A percentile compares a stretch with the other conserved stretches of the same genome.
These are phyloP conservation scores for Odontophorus gujanensis DNA, from an alignment of 2,113 vertebrate genomes.

Conservation along the genomic window DNA sequence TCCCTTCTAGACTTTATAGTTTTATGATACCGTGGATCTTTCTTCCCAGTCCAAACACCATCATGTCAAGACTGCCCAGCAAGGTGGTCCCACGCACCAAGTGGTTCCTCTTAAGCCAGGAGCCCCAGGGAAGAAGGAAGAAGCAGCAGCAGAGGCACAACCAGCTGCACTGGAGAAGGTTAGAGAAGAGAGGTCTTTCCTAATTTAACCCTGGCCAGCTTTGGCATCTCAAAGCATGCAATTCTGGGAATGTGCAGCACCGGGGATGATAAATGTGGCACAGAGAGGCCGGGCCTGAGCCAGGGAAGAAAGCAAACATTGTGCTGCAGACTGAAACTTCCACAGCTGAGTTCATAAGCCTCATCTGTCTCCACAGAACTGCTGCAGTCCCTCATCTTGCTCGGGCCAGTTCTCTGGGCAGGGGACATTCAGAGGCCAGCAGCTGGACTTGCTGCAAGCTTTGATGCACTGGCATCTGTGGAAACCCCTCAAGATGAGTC, in stretches of 20 bases:
- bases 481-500: not conserved
- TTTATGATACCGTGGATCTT: too few species aligned
- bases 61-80: rapidly evolving
- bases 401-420: not conserved
- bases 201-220: not conserved
- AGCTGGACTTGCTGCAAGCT: slow-evolving; percentile 3
- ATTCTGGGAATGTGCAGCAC: not conserved
- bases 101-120: not conserved
- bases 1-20: too few species aligned
- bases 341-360: slow-evolving; percentile 16
- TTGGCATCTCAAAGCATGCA: not conserved
- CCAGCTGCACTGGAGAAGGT: not conserved
- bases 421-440: slow-evolving; percentile 30
- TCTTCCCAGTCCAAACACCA: not conserved
- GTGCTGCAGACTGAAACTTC: slow-evolving; percentile 57
- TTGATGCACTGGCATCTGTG: not conserved
- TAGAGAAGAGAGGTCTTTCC: not conserved
- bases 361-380: slow-evolving; percentile 24
- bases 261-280: not conserved
- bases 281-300: slow-evolving; percentile 42
- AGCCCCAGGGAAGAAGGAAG: not conserved
- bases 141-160: rapidly evolving
- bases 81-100: not conserved
- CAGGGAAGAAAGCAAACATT: slow-evolving; percentile 71
- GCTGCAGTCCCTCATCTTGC: not conserved